phyloP scores from a whole-genome alignment of 2,888 invertebrate species.

The Volucella inanis region DNA sequence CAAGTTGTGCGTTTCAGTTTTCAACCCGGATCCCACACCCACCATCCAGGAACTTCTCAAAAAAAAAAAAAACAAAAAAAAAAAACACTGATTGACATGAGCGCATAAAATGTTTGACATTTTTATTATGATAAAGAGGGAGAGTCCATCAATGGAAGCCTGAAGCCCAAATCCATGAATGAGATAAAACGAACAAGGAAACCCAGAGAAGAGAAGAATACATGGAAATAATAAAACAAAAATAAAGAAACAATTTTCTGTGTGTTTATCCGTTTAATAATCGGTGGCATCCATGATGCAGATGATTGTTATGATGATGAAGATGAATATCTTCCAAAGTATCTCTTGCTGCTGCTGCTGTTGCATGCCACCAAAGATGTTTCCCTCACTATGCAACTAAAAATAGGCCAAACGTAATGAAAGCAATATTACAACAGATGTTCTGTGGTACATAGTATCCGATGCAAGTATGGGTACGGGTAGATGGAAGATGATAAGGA shows the following conservation, averaged over 20 bases:
- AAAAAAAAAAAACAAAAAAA: not conserved
- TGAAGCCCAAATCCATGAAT: not conserved
- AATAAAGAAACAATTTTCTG: not conserved
- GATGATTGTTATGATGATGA: conserved; percentile 69
- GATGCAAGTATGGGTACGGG: conserved; percentile 19
- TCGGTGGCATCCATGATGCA: conserved; percentile 48
- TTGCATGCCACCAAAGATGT: conserved; percentile 70
- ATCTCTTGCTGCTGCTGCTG: not conserved
- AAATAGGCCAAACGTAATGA: conserved; percentile 23
- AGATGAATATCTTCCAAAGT: conserved; percentile 63
- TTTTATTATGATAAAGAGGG: conserved; percentile 68
- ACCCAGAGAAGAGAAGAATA: not conserved
- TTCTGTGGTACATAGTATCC: conserved; percentile 28
- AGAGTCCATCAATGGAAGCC: not conserved
- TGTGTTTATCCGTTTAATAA: conserved; percentile 66
- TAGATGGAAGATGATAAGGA: not conserved
- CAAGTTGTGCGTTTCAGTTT: not conserved
- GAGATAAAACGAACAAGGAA: conserved; percentile 9
- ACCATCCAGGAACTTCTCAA: not conserved
- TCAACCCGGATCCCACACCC: not conserved
- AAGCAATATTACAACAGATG: conserved; percentile 52
- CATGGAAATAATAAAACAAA: conserved; percentile 12
- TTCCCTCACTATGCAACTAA: conserved; percentile 21
- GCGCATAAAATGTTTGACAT: conserved; percentile 68
- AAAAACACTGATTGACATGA: conserved; percentile 63